A percentile compares a stretch with the other conserved stretches of the same genome.
Evolutionary conservation across 2,888 invertebrate genomes (phyloP).

Genomic region (Xanthostigma xanthostigma): DNA sequence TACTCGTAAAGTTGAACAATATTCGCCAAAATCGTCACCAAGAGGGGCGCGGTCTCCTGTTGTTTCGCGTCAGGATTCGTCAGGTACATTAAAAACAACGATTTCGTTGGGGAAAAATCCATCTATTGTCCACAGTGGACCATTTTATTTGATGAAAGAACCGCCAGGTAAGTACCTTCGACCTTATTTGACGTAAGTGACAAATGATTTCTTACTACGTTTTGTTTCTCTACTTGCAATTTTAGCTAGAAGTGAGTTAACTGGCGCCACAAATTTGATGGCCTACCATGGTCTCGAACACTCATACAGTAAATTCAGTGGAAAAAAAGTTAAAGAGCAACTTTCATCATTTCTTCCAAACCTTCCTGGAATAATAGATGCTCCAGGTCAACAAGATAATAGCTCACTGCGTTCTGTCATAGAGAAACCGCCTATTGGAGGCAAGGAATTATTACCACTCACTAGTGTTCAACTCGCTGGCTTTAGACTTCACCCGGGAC

Average conservation of each 20-base stretch:
- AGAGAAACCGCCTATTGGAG: conserved; percentile 87
- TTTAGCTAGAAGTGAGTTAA: conserved; percentile 78
- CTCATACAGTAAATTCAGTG: conserved; percentile 95
- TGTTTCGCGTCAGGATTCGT: conserved; percentile 90
- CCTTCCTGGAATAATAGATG: conserved; percentile 88
- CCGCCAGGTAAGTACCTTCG: conserved; percentile 54
- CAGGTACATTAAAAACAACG: conserved; percentile 93
- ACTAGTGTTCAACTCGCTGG: conserved; percentile 81
- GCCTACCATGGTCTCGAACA: conserved; percentile 91
- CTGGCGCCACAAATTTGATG: conserved; percentile 95
- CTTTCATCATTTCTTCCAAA: conserved; percentile 89
- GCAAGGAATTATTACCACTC: conserved; percentile 75
- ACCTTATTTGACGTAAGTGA: conserved; percentile 2
- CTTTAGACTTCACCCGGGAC: conserved; percentile 89
- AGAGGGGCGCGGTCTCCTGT: conserved; percentile 89
- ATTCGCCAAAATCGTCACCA: conserved; percentile 90
- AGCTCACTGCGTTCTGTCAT: conserved; percentile 87
- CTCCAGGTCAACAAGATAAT: conserved; percentile 72
- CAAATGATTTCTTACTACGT: conserved; percentile 6
- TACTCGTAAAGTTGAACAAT: conserved; percentile 84
- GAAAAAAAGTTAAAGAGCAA: conserved; percentile 89
- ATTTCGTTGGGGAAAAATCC: conserved; percentile 95
- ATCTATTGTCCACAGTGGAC: conserved; percentile 92
- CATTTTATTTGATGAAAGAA: conserved; percentile 96
- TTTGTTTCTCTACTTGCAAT: conserved; percentile 6